phyloP scores from a whole-genome alignment of 2,113 vertebrate genomes.

The Corydoras maculifer region DNA sequence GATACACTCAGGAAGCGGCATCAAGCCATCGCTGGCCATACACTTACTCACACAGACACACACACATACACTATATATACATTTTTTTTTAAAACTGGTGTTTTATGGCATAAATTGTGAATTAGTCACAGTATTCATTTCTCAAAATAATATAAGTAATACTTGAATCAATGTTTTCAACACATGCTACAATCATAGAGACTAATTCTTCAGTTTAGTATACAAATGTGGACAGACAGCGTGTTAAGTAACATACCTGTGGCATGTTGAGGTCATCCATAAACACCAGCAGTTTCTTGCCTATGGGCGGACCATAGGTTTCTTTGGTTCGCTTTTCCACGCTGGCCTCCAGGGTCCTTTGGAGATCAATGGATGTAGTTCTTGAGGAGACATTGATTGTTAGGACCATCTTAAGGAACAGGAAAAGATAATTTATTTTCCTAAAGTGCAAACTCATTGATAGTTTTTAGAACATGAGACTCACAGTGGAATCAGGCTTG shows the following conservation, averaged over 20 bases:
- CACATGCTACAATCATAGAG: too few relatives aligned
- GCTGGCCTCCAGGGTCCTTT: slow-evolving; percentile 86
- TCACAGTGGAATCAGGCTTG: slow-evolving; percentile 67
- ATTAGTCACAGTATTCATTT: too few relatives aligned
- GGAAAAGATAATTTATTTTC: not conserved
- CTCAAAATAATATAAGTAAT: too few relatives aligned
- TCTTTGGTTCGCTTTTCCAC: slow-evolving; percentile 94
- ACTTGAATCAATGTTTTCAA: not conserved
- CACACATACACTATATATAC: too few relatives aligned
- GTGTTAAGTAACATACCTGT: slow-evolving; percentile 60
- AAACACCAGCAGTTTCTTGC: slow-evolving; percentile 85
- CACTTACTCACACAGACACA: too few relatives aligned
- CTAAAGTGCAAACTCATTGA: not conserved
- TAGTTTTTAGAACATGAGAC: slow-evolving; percentile 18
- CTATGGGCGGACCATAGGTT: slow-evolving; percentile 82
- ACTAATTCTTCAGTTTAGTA: not conserved
- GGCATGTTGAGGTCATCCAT: slow-evolving; percentile 98
- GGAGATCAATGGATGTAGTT: slow-evolving; percentile 91
- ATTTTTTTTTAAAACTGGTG: too few relatives aligned
- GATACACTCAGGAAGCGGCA: too few relatives aligned
- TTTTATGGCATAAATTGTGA: too few relatives aligned
- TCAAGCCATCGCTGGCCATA: too few relatives aligned
- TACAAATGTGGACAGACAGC: not conserved
- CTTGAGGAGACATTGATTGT: slow-evolving; percentile 88
- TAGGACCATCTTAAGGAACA: slow-evolving; percentile 69